Base-by-base conservation (phyloP, 2,797 vertebrate genomes). In the Philypnodon macrostomus region DNA sequence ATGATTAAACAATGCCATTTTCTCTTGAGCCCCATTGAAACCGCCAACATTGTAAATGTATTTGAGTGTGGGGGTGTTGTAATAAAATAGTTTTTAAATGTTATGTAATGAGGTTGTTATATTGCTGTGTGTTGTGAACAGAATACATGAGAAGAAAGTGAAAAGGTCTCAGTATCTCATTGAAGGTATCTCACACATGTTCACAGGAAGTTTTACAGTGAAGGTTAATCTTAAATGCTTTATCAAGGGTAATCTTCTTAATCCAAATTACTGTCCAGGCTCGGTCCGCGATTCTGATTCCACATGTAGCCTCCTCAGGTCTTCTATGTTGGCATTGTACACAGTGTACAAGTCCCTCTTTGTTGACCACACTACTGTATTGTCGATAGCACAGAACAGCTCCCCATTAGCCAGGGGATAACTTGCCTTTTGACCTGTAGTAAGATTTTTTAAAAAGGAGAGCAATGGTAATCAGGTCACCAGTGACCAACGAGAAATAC, bases 171-270 rank as follows among this genome's bases (percentile, higher is more conserved):
- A 71, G 17, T 47, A 29, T 75, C 63, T 35, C 32, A 52, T 35
- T 58, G 39, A 24, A 44, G 50, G 32, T 24, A 21, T 80, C 16
- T 14, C 39, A 46, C 63, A 63, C 65, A 45, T 47, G 53, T 48
- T 45, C 54, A 55, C 58, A 63, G 63, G 58, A 81, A 77, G 74
- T 58, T 50, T 53, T 63, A 54, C 70, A 65, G 63, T 61, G 71
- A 77, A 82, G 81, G 73, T 80, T 87, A 80, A 75, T 86, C 76
- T 81, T 81, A 77, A 79, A 81, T 87, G 76, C 83, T 84, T 85
- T 86, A 82, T 80, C 72, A 82, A 77, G 80, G 74, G 74, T 88
- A 86, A 87, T 87, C 76, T 73, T 53, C 77, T 87, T 88, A 84
- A 84, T 88, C 80, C 81, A 83, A 78, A 74, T 84, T 47, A 67